Conservation (phyloP, 2,888 invertebrate species). For the Strigamia transsilvanica region DNA sequence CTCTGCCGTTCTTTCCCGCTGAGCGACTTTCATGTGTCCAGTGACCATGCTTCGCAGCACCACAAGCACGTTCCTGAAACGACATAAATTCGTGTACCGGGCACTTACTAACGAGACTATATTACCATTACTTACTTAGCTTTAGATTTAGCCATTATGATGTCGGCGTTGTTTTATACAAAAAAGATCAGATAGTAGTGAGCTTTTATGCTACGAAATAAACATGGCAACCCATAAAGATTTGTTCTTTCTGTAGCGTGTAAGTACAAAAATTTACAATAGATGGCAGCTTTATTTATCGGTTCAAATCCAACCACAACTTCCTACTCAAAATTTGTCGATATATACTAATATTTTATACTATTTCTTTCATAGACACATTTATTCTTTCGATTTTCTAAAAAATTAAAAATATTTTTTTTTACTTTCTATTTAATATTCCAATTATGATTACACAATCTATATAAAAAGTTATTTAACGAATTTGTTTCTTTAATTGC, state of each 20-base stretch:
- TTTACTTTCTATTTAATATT: neutral
- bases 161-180: neutral
- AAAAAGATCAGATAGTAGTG: neutral
- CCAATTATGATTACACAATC: neutral
- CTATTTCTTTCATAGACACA: no score
- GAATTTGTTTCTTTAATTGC: no score
- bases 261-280: no score
- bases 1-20: slow-evolving; percentile 78
- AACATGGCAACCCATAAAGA: neutral
- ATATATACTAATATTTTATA: no score
- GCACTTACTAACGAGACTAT: neutral
- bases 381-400: neutral
- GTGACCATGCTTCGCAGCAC: slow-evolving; percentile 80
- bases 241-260: neutral
- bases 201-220: neutral
- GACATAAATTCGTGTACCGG: neutral
- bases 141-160: neutral
- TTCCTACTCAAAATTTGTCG: no score
- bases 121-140: neutral
- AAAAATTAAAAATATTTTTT: neutral
- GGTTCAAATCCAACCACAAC: no score
- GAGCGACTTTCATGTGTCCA: slow-evolving; percentile 74
- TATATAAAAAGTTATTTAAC: neutral
- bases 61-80: slow-evolving; percentile 77
- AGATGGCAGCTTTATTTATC: no score